Base-by-base conservation (phyloP, 2,888 invertebrate species). In the Temnothorax unifasciatus region DNA sequence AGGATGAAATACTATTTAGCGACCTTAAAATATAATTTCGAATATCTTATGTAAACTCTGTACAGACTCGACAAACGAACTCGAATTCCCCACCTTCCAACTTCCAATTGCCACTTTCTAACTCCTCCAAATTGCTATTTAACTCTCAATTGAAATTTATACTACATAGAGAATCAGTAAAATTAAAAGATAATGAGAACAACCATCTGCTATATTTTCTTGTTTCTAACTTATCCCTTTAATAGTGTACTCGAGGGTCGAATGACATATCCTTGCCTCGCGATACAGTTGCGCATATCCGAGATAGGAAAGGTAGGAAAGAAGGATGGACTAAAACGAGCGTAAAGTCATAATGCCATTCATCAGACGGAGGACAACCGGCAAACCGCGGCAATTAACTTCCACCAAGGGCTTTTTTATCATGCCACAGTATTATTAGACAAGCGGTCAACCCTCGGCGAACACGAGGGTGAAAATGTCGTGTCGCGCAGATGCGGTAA, bases 351-450 rank as follows among this genome's bases (percentile, higher is more conserved):
- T 86, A 86, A 85, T 81, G 84, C 85, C 90, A 90, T 91, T 90
- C 87, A 91, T 91, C 91, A 90, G 82, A 82, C 21, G 54, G 69
- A 81, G 87, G 89, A 91, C 91, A 91, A 90, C 85, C 88, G 87
- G 89, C 90, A 91, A 91, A 90, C 90, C 90, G 87, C 85, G 87
- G 87, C 90, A 90, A 91, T 91, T 91, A 91, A 91, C 89, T 90
- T 91, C 61, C 47, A 61, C 41, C 44, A 61, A 81, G 76, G 66
- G 54, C 64, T 82, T 82, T 86, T 86, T 75, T 85, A 84, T 61
- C 81, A 50, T 41, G 54, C 29, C 25, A 75, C 71, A 74, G 63
- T 86, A 86, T 86, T 86, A 86, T 86, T 86, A 86, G 86, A 86
- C 85, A 50, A 82, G 82, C 68, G 75, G 59, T 74, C 69, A 81